Evolutionary conservation across 1,140 invertebrate species (phyloP).

Genomic region (Drosophila melanica): DNA sequence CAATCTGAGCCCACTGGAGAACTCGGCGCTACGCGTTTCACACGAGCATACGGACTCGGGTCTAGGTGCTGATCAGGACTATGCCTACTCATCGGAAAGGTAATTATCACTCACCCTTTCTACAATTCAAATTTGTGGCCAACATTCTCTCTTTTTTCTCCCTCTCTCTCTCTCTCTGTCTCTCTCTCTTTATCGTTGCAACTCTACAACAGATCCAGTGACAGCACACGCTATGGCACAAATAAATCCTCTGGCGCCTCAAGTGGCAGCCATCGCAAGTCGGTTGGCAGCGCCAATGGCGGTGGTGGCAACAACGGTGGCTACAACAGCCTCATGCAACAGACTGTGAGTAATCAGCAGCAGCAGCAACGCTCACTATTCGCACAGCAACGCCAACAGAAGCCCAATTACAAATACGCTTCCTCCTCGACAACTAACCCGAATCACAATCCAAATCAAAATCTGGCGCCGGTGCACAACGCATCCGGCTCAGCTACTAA

Average conservation of each 20-base stretch:
- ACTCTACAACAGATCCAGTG: conserved; percentile 69
- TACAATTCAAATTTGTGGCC: neutral
- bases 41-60: conserved; percentile 89
- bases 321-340: conserved; percentile 83
- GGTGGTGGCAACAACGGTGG: conserved; percentile 59
- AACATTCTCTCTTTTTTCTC: neutral
- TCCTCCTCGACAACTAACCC: conserved; percentile 71
- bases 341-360: conserved; percentile 84
- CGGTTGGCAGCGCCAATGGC: conserved; percentile 54
- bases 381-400: conserved; percentile 71
- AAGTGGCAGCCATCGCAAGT: conserved; percentile 82
- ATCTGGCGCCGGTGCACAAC: conserved; percentile 71
- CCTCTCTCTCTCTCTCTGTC: neutral
- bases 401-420: conserved; percentile 77
- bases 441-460: conserved; percentile 45
- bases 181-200: neutral
- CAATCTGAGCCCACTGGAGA: conserved; percentile 81
- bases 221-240: conserved; percentile 83
- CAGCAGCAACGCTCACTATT: conserved; percentile 76
- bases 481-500: conserved; percentile 50
- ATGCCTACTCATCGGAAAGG: conserved; percentile 87
- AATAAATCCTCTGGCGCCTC: conserved; percentile 83
- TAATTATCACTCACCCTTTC: conserved; percentile 43
- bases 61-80: conserved; percentile 88
- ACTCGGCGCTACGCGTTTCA: conserved; percentile 86